phyloP scores from a whole-genome alignment of 1,140 invertebrate genomes.

The Zaprionus lachaisei region DNA sequence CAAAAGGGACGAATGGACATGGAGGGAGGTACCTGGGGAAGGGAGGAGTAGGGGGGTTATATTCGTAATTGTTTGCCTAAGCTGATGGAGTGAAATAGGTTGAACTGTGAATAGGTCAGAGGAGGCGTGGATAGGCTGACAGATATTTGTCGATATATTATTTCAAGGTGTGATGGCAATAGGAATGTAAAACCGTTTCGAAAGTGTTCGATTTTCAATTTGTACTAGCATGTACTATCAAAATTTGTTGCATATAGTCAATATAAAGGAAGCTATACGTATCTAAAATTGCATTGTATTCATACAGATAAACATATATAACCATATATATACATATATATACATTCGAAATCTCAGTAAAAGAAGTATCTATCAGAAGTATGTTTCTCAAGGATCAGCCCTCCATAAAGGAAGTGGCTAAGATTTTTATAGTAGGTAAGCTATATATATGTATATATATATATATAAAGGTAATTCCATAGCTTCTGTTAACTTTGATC shows the following conservation, averaged over 20 bases:
- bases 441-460: neutral
- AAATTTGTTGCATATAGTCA: conserved; percentile 29
- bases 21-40: neutral
- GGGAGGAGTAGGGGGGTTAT: neutral
- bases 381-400: conserved; percentile 53
- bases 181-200: conserved; percentile 9
- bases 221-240: conserved; percentile 24
- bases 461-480: neutral
- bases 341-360: conserved; percentile 12
- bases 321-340: neutral
- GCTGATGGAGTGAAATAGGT: neutral
- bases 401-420: conserved; percentile 39
- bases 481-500: neutral
- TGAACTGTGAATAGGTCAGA: neutral
- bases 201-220: conserved; percentile 20
- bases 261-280: neutral
- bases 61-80: conserved; percentile 51
- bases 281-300: neutral
- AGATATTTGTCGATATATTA: neutral
- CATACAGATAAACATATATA: neutral
- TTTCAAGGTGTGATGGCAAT: neutral
- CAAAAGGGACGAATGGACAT: neutral
- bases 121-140: neutral
- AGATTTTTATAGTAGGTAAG: conserved; percentile 53
- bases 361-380: neutral